Evolutionary conservation across 2,888 invertebrate genomes (phyloP), one percentile per base, ranked within the genome.

Genomic region (Octonoba sinensis): DNA sequence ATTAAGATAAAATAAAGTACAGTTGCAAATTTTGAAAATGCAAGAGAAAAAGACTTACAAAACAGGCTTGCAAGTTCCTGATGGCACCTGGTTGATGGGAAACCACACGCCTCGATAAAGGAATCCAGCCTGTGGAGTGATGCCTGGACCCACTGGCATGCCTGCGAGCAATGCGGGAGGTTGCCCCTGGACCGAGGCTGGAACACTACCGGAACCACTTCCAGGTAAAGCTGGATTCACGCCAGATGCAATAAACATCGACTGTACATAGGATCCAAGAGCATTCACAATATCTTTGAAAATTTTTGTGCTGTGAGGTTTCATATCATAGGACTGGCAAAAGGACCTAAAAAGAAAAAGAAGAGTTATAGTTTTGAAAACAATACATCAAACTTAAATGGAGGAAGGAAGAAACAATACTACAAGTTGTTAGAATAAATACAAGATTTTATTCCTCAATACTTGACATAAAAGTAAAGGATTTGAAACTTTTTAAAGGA

Each of bases 291-390:
- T 96, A 89, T 98, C 97, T 88, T 96, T 94, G 87, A 98, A 89
- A 67, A 91, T 89, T 86, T 91, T 90, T 2, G 90, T 90, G 3
- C 90, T 89, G 84, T 90, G 90, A 15, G 95, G 95, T 87, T 96
- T 95, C 89, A 97, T 92, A 90, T 99, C 99, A 88, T 99, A 99
- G 85, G 95, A 96, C 88, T 94, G 93, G 89, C 98, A 97, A 90
- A 99, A 97, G 66, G 95, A 95, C 69, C 89, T 89, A 69, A 74
- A 85, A 78, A 71, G 86, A 86, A 70, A 79, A 46, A 78, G 47
- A 66, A 59, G 24, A 22, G 6, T 20, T 0, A 3, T 36, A 36
- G 36, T 2, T 2, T 36, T 11, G 11, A 8, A 36, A 36, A 8
- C 8, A 11, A 36, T 2, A 11, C 0, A 1, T 36, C 8, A 36